These are phyloP conservation scores for Spheniscus mendiculus DNA, from an alignment of 2,113 vertebrate species.

Conservation along the genomic window DNA sequence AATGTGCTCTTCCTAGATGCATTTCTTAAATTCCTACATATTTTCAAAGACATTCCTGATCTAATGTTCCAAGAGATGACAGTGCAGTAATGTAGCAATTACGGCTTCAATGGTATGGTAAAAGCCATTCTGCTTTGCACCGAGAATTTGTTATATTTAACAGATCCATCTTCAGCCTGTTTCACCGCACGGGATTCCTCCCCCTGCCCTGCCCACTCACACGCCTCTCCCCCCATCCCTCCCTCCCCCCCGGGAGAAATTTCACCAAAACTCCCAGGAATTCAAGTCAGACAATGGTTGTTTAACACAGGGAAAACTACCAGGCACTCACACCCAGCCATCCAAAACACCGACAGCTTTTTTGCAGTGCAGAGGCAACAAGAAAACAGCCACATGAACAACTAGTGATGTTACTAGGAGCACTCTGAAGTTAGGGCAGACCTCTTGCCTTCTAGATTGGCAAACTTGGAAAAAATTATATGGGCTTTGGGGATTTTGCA, in stretches of 20 bases:
- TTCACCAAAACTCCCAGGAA: neutral
- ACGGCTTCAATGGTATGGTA: neutral
- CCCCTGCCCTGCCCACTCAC: neutral
- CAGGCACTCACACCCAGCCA: neutral
- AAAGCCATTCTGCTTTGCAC: neutral
- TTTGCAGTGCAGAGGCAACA: neutral
- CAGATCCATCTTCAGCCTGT: neutral
- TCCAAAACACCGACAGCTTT: neutral
- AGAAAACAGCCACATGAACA: neutral
- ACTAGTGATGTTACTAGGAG: neutral
- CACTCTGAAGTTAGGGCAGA: neutral
- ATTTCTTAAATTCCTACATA: slow-evolving; percentile 33
- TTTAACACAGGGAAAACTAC: neutral
- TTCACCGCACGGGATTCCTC: neutral
- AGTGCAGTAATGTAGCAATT: slow-evolving; percentile 26
- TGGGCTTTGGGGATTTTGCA: neutral
- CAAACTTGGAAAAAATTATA: neutral
- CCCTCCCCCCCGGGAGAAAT: neutral
- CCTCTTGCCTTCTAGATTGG: neutral
- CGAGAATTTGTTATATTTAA: neutral
- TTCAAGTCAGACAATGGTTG: neutral
- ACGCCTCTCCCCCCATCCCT: neutral
- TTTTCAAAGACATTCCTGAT: slow-evolving; percentile 19
- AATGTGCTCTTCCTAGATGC: slow-evolving; percentile 37
- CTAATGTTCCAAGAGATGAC: slow-evolving; percentile 37